Base-by-base conservation (phyloP, 2,888 invertebrate genomes). In the Phrixothrix hirtus region DNA sequence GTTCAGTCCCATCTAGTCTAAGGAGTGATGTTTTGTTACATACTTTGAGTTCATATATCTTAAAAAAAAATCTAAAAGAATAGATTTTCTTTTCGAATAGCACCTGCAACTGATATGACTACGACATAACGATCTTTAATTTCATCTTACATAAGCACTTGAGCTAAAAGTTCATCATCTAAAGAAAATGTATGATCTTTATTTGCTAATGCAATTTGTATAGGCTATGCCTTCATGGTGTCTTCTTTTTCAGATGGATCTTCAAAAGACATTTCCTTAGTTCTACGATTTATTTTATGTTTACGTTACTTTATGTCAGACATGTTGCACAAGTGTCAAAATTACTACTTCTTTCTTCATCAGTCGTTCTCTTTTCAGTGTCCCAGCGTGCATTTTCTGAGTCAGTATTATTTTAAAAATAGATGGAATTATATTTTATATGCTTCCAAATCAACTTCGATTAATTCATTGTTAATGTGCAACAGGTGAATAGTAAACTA, bases 11-110 rank as follows among this genome's bases (percentile, higher is more conserved):
- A 96, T 77, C 95, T 96, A 96, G 66, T 89, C 87, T 51, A 79
- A 78, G 47, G 73, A 63, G 50, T 79, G 81, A 57, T 79, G 78
- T 55, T 83, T 81, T 36, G 73, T 65, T 11, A 81, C 78, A 75
- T 83, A 83, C 83, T 88, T 86, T 63, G 87, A 83, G 75, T 89
- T 86, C 83, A 97, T 86, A 74, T 94, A 98, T 68, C 97, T 84
- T 32, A 99, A 84, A 74, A 98, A 96, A 79, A 98, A 98, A 77
- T 98, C 96, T 32, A 98, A 81, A 56, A 98, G 81, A 77, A 99
- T 98, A 49, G 95, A 95, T 80, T 98, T 99, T 62, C 99, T 78
- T 97, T 97, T 43, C 97, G 83, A 77, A 97, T 98, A 43, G 96
- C 96, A 43, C 98, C 97, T 10, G 97, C 97, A 34, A 98, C 95